These are phyloP conservation scores for Leptoteleia sp. DNA, from an alignment of 1,140 invertebrate genomes.

Conservation along the genomic window DNA sequence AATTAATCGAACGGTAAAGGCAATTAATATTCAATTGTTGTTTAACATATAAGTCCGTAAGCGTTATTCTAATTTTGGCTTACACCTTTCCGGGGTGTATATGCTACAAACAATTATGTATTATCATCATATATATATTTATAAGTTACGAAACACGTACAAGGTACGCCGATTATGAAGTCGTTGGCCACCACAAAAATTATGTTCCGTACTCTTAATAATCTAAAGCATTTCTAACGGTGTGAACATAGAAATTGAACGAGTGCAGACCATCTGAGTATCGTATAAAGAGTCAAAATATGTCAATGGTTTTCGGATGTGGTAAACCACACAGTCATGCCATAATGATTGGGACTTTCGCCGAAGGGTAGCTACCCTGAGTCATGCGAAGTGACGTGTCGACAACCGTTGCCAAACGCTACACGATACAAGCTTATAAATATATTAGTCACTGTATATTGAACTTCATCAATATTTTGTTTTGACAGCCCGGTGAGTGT, in stretches of 20 bases:
- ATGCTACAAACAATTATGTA: too few relatives aligned
- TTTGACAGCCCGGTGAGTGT: background rate
- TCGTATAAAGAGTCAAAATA: conserved; percentile 76
- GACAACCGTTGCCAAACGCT: conserved; percentile 68
- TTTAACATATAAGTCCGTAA: too few relatives aligned
- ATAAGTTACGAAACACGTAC: too few relatives aligned
- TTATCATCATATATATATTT: too few relatives aligned
- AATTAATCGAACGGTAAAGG: too few relatives aligned
- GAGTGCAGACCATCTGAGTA: conserved; percentile 40
- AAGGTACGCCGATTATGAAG: too few relatives aligned
- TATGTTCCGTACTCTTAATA: conserved; percentile 34
- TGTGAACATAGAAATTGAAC: conserved; percentile 32
- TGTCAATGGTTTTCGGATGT: conserved; percentile 76
- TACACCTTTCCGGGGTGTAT: too few relatives aligned
- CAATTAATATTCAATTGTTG: too few relatives aligned
- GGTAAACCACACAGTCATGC: conserved; percentile 75
- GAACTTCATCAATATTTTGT: conserved; percentile 1
- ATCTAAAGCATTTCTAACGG: conserved; percentile 42
- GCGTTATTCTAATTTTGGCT: too few relatives aligned
- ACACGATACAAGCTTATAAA: conserved; percentile 37
- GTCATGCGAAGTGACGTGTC: conserved; percentile 79
- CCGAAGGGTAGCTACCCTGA: conserved; percentile 67
- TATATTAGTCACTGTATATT: conserved; percentile 19
- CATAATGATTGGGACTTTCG: conserved; percentile 47
- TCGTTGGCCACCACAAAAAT: too few relatives aligned